Evolutionary conservation across 2,797 vertebrate genomes (phyloP).

Genomic region (Sciurus carolinensis): DNA sequence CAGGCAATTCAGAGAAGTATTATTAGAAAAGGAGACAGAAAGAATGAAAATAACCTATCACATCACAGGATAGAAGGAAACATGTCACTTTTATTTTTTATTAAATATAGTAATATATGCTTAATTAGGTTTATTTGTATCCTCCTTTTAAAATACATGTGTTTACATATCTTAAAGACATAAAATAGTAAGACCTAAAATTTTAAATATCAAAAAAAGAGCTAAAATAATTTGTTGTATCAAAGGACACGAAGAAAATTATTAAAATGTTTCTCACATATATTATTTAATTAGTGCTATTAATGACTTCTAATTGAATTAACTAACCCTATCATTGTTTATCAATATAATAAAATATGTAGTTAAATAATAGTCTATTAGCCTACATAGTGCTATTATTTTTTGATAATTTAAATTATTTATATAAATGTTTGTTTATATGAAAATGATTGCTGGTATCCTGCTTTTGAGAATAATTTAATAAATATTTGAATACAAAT

Average conservation of each 20-base stretch:
- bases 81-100: conserved; percentile 1
- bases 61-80: conserved; percentile 8
- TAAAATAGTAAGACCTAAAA: neutral
- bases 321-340: neutral
- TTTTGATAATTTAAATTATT: neutral
- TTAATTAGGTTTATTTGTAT: neutral
- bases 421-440: conserved; percentile 6
- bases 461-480: conserved; percentile 61
- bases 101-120: conserved; percentile 37
- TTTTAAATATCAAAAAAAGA: neutral
- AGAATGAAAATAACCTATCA: neutral
- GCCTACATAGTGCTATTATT: neutral
- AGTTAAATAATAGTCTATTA: conserved; percentile 21
- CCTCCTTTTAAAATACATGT: neutral
- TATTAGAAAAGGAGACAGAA: neutral
- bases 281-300: conserved; percentile 20
- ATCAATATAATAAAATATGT: neutral
- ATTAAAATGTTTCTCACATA: conserved; percentile 2
- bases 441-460: conserved; percentile 18
- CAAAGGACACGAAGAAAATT: neutral
- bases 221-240: neutral
- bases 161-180: conserved; percentile 22
- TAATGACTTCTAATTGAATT: conserved; percentile 32
- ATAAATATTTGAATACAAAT: conserved; percentile 57
- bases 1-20: neutral